Base-by-base conservation (phyloP, 2,888 invertebrate species). In the Apamea crenata region DNA sequence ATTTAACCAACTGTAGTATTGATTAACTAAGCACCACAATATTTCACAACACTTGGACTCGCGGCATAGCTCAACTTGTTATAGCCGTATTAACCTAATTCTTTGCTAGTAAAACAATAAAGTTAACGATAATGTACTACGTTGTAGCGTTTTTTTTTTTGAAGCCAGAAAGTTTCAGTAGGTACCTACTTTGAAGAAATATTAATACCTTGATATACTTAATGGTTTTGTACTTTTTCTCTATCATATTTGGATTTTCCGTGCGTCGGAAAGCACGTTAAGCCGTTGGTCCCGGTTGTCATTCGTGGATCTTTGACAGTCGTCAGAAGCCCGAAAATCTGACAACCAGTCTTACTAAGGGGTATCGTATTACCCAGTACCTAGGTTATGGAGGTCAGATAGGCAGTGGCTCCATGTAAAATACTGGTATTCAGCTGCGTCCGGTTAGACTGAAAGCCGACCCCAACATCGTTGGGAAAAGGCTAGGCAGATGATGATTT, bases 21-120 rank as follows among this genome's bases (percentile, higher is more conserved):
- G 83, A 86, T 80, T 80, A 79, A 50, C 53, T 69, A 70, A 85
- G 10, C 7, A 74, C n/a, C 70, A 78, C 53, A 71, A 53, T 73
- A 70, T 85, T 81, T 73, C 56, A 44, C 69, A 76, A 67, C 74
- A 70, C 76, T 86, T 59, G 56, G 79, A 74, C 72, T 83, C 44
- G 40, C 65, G 36, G 70, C 66, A 69, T 29, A 61, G 59, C n/a
- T 74, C 61, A 70, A 71, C 75, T 81, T 72, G 74, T 88, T 81
- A 78, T 72, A 47, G 74, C 44, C 53, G n/a, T 73, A 88, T 78
- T 88, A 87, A 87, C 87, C 84, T 74, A 81, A 87, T 83, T 76
- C 50, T 77, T 53, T 36, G 66, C 68, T 70, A 78, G 68, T 82
- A 44, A 79, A 84, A 84, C 32, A 79, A 76, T 76, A 78, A 78